These are phyloP conservation scores for Malaclemys terrapin DNA, from an alignment of 2,113 vertebrate genomes.

Conservation along the genomic window DNA sequence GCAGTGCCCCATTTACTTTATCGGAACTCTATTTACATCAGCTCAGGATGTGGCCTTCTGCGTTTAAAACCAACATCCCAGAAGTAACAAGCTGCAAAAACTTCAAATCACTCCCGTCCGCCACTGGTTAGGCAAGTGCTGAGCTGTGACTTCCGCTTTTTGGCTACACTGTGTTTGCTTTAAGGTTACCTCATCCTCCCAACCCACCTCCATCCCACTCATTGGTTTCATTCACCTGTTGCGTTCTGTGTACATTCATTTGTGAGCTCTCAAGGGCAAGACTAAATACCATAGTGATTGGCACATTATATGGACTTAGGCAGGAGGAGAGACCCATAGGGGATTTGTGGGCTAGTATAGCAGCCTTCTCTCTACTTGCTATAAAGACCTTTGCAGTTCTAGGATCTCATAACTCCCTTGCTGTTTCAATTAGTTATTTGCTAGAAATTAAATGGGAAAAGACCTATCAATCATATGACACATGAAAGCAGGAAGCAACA, in stretches of 20 bases:
- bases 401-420: accelerated
- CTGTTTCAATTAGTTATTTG: not conserved
- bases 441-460: not conserved
- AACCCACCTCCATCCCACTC: not conserved
- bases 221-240: not conserved
- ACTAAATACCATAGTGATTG: not conserved
- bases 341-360: not conserved
- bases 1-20: not conserved
- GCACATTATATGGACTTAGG: not conserved
- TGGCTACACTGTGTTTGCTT: not conserved
- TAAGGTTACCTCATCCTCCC: not conserved
- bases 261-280: not conserved
- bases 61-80: not conserved
- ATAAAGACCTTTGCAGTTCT: not conserved
- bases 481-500: not conserved
- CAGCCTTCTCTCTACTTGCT: not conserved
- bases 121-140: not conserved
- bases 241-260: not conserved
- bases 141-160: not conserved
- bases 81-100: not conserved
- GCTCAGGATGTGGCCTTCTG: not conserved
- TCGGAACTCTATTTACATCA: not conserved
- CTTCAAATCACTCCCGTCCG: accelerated
- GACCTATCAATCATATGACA: not conserved
- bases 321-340: not conserved